Percentiles rank a stretch among this genome's conserved stretches.
Conservation (phyloP, 2,888 invertebrate species). For the Lasiommata megera region DNA sequence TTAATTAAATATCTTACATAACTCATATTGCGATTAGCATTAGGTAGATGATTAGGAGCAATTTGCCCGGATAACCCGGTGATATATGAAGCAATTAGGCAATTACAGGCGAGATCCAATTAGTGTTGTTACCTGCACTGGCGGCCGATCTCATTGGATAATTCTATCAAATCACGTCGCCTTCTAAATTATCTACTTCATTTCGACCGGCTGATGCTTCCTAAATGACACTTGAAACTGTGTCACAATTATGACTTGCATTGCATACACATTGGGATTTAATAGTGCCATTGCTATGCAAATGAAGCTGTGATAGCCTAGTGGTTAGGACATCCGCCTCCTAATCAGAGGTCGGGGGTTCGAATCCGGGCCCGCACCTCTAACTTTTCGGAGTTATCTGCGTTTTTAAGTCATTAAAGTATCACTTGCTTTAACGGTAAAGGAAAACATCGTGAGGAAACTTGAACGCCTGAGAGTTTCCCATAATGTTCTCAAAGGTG, state of each 20-base stretch:
- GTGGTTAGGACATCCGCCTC: too few relatives aligned
- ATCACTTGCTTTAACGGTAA: too few relatives aligned
- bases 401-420: too few relatives aligned
- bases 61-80: constrained; percentile 32
- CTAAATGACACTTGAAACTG: background rate
- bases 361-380: too few relatives aligned
- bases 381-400: too few relatives aligned
- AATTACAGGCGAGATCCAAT: constrained; percentile 43
- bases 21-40: constrained; percentile 43
- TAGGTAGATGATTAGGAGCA: constrained; percentile 37
- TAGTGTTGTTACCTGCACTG: constrained; percentile 38
- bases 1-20: background rate
- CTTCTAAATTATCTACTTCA: constrained; percentile 1
- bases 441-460: too few relatives aligned
- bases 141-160: background rate
- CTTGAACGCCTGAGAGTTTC: too few relatives aligned
- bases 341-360: too few relatives aligned
- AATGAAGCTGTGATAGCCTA: too few relatives aligned
- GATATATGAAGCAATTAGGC: constrained; percentile 42
- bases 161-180: constrained; percentile 8
- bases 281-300: too few relatives aligned
- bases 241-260: background rate
- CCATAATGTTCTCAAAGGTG: too few relatives aligned
- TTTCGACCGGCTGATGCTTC: background rate
- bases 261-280: background rate